Evolutionary conservation across 1,140 invertebrate species (phyloP), one percentile per base, ranked within the genome.

Genomic region (Apocrypta bakeri): DNA sequence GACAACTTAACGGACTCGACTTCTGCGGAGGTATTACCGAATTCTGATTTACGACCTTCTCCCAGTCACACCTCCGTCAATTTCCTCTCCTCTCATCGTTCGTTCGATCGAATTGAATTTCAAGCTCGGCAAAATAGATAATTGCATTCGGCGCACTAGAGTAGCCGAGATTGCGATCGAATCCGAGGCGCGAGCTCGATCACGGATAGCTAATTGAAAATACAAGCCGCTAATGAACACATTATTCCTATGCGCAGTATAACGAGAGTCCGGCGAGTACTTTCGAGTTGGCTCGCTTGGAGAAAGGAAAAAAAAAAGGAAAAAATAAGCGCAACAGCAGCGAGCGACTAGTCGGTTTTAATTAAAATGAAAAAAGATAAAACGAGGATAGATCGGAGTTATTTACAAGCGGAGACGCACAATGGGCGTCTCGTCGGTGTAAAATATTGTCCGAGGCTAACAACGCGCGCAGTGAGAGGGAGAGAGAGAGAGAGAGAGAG

Each of bases 321-420:
- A n/a, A n/a, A n/a, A n/a, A n/a, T n/a, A n/a, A n/a, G n/a, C n/a
- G n/a, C n/a, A n/a, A 56, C 11, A 56, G 6, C 7, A 56, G n/a
- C 69, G n/a, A 14, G 29, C 37, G 29, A 48, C 33, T 24, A 2
- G 11, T 78, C 12, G 17, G n/a, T 29, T 78, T 68, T 68, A 78
- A 78, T 42, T 78, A 78, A 68, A n/a, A 66, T 66, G n/a, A 64
- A 66, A 66, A 66, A 66, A 27, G 27, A 66, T 25, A 66, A 27
- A 56, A 71, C 66, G 17, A 48, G 14, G 33, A 63, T 76, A 42
- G 37, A 78, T 25, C 66, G 29, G 17, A n/a, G 37, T 79, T 79
- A 79, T 79, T 71, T 79, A 71, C 33, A 42, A 11, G 24, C 21
- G 37, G 68, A 33, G 63, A 24, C 31, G 66, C 21, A 71, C 27